Conservation (phyloP, 2,113 vertebrate species). For the Oreocharis arfaki region DNA sequence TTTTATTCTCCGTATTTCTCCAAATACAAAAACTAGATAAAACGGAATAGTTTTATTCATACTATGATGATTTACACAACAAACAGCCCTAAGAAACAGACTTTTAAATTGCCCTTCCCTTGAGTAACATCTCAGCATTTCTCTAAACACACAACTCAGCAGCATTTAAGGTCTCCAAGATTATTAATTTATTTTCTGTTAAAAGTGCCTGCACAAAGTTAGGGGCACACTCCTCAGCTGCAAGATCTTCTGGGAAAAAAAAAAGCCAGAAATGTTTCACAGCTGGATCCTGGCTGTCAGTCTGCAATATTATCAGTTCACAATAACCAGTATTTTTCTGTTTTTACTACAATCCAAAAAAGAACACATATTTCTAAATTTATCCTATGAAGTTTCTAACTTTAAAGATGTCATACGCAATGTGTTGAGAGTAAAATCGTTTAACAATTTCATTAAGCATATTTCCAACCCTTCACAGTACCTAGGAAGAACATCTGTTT, state of each 20-base stretch:
- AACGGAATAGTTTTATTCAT: neutral
- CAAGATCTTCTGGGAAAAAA: neutral
- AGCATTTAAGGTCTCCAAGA: neutral
- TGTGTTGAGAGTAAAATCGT: neutral
- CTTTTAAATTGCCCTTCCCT: neutral
- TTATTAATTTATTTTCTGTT: neutral
- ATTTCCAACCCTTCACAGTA: neutral
- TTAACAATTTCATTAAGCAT: neutral
- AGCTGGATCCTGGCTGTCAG: neutral
- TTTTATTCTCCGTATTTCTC: neutral
- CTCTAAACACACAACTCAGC: neutral
- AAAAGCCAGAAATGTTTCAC: accelerated
- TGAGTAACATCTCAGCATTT: neutral
- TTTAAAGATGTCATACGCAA: neutral
- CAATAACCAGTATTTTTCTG: neutral
- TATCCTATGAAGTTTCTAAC: neutral
- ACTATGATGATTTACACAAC: neutral
- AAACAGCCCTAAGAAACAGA: neutral
- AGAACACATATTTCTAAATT: neutral
- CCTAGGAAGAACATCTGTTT: neutral
- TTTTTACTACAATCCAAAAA: neutral
- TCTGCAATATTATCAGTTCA: neutral
- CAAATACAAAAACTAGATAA: neutral
- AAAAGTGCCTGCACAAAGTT: neutral
- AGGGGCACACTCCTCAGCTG: neutral